Evolutionary conservation across 2,888 invertebrate genomes (phyloP).

Genomic region (Pyrrhia umbra): DNA sequence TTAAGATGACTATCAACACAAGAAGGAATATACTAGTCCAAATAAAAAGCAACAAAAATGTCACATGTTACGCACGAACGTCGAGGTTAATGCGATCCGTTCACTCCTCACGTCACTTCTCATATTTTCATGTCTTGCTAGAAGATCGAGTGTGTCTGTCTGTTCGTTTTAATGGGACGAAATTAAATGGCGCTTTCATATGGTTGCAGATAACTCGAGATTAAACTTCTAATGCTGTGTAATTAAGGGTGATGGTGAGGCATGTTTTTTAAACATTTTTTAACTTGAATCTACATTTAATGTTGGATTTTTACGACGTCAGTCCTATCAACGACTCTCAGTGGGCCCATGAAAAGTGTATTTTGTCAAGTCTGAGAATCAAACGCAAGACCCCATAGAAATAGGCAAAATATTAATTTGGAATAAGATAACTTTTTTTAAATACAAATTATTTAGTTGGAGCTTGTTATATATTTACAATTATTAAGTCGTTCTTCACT

Average conservation of each 20-base stretch:
- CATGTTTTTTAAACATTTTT: not conserved
- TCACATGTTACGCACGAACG: conserved; percentile 1
- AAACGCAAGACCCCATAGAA: not conserved
- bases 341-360: not conserved
- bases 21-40: too few species aligned
- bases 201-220: not conserved
- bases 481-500: conserved; percentile 1
- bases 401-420: not conserved
- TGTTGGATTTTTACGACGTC: too few species aligned
- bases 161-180: not conserved
- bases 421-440: not conserved
- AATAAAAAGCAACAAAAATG: not conserved
- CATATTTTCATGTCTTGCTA: conserved; percentile 1
- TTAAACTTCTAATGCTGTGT: not conserved
- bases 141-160: not conserved
- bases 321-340: too few species aligned
- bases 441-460: not conserved
- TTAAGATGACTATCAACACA: not conserved
- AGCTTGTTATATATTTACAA: conserved; percentile 8
- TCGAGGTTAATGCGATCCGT: conserved; percentile 1
- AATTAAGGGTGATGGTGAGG: not conserved
- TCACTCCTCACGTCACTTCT: conserved; percentile 5
- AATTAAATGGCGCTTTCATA: not conserved
- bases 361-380: not conserved
- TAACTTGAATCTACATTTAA: not conserved